phyloP scores from a whole-genome alignment of 1,140 invertebrate genomes.

The Drosophila simulans region DNA sequence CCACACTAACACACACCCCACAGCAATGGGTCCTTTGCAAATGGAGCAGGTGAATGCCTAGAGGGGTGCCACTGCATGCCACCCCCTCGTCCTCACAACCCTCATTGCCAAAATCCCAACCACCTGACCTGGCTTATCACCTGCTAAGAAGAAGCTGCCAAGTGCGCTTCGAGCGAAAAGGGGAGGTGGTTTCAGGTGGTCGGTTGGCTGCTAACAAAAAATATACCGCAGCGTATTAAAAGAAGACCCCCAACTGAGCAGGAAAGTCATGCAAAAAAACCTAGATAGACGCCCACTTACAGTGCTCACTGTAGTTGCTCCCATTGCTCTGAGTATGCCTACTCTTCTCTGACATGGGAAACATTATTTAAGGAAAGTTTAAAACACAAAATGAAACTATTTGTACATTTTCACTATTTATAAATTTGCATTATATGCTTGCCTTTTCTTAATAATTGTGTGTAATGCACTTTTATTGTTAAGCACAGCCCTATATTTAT shows the following conservation, averaged over 20 bases:
- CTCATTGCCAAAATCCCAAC: slow-evolving; percentile 42
- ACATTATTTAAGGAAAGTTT: neutral
- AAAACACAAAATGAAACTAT: too few species aligned
- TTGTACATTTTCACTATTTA: too few species aligned
- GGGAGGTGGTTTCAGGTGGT: slow-evolving; percentile 11
- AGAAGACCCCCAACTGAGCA: slow-evolving; percentile 62
- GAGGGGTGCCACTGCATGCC: slow-evolving; percentile 8
- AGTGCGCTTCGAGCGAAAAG: slow-evolving; percentile 57
- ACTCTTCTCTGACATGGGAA: neutral
- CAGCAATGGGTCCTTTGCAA: slow-evolving; percentile 45
- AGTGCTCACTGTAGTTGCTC: slow-evolving; percentile 43
- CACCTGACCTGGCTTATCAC: slow-evolving; percentile 63
- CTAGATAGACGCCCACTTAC: slow-evolving; percentile 51
- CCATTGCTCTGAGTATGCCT: neutral
- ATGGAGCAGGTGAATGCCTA: slow-evolving; percentile 53
- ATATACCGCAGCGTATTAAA: slow-evolving; percentile 75
- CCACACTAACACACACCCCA: slow-evolving; percentile 17
- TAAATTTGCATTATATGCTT: too few species aligned
- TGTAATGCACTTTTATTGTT: neutral
- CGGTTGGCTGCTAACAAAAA: slow-evolving; percentile 26
- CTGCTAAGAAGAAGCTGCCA: slow-evolving; percentile 57
- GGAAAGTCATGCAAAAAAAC: slow-evolving; percentile 22
- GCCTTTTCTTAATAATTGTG: too few species aligned
- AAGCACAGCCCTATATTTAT: neutral
- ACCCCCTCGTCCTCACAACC: slow-evolving; percentile 2